phyloP scores from a whole-genome alignment of 2,888 invertebrate species.

The Germaria angustata region DNA sequence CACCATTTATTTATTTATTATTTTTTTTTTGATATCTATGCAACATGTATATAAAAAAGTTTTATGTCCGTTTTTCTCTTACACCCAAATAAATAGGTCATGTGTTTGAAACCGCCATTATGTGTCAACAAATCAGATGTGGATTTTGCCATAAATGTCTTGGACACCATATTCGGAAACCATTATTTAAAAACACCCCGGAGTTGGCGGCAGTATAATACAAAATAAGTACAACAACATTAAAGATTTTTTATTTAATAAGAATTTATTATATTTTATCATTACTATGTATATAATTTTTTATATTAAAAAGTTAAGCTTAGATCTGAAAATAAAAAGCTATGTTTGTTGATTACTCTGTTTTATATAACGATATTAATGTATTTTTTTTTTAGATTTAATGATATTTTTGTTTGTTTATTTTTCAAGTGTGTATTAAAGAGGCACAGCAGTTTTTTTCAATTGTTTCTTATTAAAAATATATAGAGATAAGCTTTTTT shows the following conservation, averaged over 20 bases:
- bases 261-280: slow-evolving; percentile 40
- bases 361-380: neutral
- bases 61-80: no score
- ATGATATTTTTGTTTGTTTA: slow-evolving; percentile 1
- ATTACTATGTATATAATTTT: slow-evolving; percentile 56
- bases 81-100: no score
- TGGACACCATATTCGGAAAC: slow-evolving; percentile 77
- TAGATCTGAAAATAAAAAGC: slow-evolving; percentile 58
- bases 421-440: slow-evolving; percentile 28
- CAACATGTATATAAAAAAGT: neutral
- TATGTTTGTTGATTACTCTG: slow-evolving; percentile 16
- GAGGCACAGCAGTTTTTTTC: slow-evolving; percentile 72
- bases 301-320: slow-evolving; percentile 60
- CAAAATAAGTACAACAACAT: slow-evolving; percentile 28
- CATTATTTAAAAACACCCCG: slow-evolving; percentile 74
- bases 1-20: no score
- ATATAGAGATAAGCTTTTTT: neutral
- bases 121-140: slow-evolving; percentile 92
- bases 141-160: slow-evolving; percentile 85
- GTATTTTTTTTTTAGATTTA: neutral
- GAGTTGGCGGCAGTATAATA: slow-evolving; percentile 72
- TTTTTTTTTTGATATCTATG: no score
- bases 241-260: slow-evolving; percentile 32
- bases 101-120: slow-evolving; percentile 97
- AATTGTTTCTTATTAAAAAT: slow-evolving; percentile 27